Conservation (phyloP, 2,113 vertebrate genomes). For the Lampris incognitus region DNA sequence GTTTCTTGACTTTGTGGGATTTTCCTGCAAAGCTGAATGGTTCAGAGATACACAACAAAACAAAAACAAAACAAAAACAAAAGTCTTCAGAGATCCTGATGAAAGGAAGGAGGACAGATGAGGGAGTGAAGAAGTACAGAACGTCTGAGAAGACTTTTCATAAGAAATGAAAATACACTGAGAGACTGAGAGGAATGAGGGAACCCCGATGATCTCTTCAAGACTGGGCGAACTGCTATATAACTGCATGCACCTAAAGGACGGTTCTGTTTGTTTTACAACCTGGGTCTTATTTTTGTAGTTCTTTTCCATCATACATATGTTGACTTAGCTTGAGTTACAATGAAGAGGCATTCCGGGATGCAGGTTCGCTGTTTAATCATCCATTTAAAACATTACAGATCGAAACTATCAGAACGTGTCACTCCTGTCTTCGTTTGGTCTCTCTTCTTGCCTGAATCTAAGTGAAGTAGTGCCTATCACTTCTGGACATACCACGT, state of each 20-base stretch:
- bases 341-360: too few species aligned
- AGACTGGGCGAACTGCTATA: background rate
- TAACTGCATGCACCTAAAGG: background rate
- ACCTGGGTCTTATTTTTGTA: too few species aligned
- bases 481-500: too few species aligned
- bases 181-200: background rate
- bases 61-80: background rate
- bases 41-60: background rate
- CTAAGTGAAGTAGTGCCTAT: too few species aligned
- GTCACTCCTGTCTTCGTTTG: too few species aligned
- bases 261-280: too few species aligned
- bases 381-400: too few species aligned
- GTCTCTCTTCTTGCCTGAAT: too few species aligned
- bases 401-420: too few species aligned
- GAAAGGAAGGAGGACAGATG: background rate
- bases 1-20: conserved; percentile 5
- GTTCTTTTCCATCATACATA: too few species aligned
- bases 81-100: conserved; percentile 9
- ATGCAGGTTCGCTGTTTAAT: too few species aligned
- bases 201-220: background rate
- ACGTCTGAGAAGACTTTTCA: conserved; percentile 22
- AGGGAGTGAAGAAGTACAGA: background rate
- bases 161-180: background rate
- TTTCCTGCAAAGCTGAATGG: conserved; percentile 3
- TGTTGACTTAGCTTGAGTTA: too few species aligned